A percentile compares a stretch with the other conserved stretches of the same genome.
phyloP scores from a whole-genome alignment of 2,113 vertebrate genomes.

The Cariama cristata region DNA sequence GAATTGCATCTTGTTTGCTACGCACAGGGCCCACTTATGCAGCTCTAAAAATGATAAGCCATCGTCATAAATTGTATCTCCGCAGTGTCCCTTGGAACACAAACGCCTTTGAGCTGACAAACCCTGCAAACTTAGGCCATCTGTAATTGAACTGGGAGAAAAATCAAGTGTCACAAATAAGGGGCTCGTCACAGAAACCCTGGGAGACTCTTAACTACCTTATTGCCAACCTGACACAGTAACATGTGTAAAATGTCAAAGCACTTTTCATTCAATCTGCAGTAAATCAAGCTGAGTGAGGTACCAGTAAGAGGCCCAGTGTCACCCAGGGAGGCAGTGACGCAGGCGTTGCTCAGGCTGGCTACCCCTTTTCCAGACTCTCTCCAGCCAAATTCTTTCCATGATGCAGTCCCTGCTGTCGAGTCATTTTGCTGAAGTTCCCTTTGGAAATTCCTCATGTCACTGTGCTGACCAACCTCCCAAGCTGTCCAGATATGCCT shows the following conservation, averaged over 20 bases:
- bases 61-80: neutral
- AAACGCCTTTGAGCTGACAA: neutral
- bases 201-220: neutral
- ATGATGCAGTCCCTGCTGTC: neutral
- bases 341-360: neutral
- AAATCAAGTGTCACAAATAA: constrained; percentile 10
- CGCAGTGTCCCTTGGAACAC: neutral
- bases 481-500: neutral
- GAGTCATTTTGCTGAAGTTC: neutral
- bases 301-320: neutral
- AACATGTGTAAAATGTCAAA: neutral
- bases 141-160: constrained; percentile 2
- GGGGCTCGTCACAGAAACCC: neutral
- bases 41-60: constrained; percentile 29
- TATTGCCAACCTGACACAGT: neutral
- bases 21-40: neutral
- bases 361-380: neutral
- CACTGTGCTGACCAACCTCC: neutral
- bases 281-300: neutral
- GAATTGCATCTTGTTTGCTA: neutral
- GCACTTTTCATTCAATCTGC: neutral
- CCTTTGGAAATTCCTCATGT: neutral
- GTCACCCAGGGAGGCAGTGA: neutral
- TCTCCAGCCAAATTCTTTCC: neutral
- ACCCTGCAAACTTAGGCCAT: neutral